Percentiles rank a stretch among this genome's conserved stretches.
Evolutionary conservation across 2,888 invertebrate genomes (phyloP).

Genomic region (Bimastos eiseni): DNA sequence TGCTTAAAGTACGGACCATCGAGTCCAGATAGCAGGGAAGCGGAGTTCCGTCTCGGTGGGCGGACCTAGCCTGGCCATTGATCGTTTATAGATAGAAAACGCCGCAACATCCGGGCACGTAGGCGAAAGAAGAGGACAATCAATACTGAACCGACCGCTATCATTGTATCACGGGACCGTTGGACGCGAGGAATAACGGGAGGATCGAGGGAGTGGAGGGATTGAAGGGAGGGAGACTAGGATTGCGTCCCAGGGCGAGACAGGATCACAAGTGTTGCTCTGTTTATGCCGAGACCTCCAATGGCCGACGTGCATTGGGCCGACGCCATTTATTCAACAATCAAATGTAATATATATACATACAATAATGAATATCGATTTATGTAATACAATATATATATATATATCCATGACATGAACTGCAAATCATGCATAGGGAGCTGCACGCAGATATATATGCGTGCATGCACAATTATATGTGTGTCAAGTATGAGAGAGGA

Average conservation of each 20-base stretch:
- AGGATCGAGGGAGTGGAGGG: background rate
- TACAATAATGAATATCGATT: too few relatives aligned
- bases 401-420: too few relatives aligned
- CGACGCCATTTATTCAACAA: background rate
- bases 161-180: background rate
- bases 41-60: background rate
- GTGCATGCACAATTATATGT: too few relatives aligned
- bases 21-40: slow-evolving; percentile 13
- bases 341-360: background rate
- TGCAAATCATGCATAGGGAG: background rate
- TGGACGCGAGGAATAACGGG: background rate
- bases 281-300: background rate
- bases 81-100: slow-evolving; percentile 3
- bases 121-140: background rate
- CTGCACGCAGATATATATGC: background rate
- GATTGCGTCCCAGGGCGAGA: background rate
- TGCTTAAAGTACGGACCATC: background rate
- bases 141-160: background rate
- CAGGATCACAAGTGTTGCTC: background rate
- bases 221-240: background rate
- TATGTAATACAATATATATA: too few relatives aligned
- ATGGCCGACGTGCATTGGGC: background rate
- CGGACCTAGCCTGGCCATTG: background rate
- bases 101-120: background rate
- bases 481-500: background rate